Conservation (phyloP, 2,113 vertebrate species). For the Octodon degus region DNA sequence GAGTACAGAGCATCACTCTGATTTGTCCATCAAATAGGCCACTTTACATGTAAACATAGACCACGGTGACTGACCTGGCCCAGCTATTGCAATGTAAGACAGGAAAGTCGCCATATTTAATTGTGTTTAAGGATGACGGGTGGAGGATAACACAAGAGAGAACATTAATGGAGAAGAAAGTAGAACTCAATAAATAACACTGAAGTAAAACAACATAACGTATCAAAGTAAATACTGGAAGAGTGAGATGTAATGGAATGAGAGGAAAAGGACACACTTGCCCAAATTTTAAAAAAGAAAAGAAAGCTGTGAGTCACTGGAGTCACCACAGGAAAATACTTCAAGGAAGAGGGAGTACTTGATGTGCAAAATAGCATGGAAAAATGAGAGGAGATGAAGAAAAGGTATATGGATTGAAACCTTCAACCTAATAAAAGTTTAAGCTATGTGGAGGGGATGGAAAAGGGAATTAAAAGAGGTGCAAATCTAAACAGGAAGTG, state of each 20-base stretch:
- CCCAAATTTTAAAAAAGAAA: neutral
- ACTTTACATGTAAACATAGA: neutral
- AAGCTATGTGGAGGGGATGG: neutral
- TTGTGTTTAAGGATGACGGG: neutral
- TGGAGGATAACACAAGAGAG: slow-evolving; percentile 18
- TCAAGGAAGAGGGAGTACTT: neutral
- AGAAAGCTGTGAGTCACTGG: neutral
- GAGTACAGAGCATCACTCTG: neutral
- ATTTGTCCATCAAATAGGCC: slow-evolving; percentile 25
- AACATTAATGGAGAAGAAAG: neutral
- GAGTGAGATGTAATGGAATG: neutral
- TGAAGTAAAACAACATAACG: neutral
- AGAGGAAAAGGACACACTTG: neutral
- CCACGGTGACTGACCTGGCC: neutral
- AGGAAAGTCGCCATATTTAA: slow-evolving; percentile 6
- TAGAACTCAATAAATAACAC: neutral
- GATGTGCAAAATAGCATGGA: neutral
- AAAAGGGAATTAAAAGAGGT: neutral
- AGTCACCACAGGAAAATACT: neutral
- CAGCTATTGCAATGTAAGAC: slow-evolving; percentile 5
- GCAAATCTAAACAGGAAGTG: neutral
- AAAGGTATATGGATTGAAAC: neutral
- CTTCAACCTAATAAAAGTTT: neutral
- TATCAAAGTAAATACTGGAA: neutral
- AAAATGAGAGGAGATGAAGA: neutral